Conservation (phyloP, 2,888 invertebrate genomes). For the Argyra leucocephala region DNA sequence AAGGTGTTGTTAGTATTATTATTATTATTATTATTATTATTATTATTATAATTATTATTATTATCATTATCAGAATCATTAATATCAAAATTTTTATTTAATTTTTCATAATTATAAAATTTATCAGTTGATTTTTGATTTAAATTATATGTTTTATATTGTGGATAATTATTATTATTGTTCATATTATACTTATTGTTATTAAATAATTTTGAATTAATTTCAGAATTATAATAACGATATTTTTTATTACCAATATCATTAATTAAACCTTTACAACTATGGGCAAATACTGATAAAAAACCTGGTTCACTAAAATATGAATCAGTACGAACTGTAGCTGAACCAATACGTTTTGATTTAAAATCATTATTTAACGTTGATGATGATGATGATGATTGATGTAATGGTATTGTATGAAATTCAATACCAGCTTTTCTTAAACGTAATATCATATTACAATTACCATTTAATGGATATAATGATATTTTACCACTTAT, state of each 20-base stretch:
- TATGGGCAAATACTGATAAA: constrained; percentile 75
- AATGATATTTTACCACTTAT: constrained; percentile 68
- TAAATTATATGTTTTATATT: neutral
- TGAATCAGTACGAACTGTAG: constrained; percentile 58
- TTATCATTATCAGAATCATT: neutral
- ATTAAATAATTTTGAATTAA: neutral
- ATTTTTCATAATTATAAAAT: neutral
- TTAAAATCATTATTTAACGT: neutral
- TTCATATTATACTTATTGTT: constrained; percentile 2
- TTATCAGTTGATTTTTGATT: neutral
- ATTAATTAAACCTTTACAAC: constrained; percentile 51
- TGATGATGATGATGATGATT: constrained; percentile 23
- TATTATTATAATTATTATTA: constrained; percentile 10
- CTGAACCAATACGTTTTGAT: constrained; percentile 26
- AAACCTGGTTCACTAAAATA: constrained; percentile 78
- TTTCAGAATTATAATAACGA: constrained; percentile 34
- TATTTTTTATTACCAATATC: constrained; percentile 34
- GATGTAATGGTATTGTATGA: constrained; percentile 54
- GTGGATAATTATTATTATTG: neutral
- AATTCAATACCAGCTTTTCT: constrained; percentile 72
- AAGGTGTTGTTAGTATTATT: too few relatives aligned
- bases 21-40: neutral
- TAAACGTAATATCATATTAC: constrained; percentile 68
- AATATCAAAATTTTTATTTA: constrained; percentile 2
- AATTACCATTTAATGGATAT: constrained; percentile 47